Conservation (phyloP, 2,113 vertebrate species). For the Zosterops pallidus region DNA sequence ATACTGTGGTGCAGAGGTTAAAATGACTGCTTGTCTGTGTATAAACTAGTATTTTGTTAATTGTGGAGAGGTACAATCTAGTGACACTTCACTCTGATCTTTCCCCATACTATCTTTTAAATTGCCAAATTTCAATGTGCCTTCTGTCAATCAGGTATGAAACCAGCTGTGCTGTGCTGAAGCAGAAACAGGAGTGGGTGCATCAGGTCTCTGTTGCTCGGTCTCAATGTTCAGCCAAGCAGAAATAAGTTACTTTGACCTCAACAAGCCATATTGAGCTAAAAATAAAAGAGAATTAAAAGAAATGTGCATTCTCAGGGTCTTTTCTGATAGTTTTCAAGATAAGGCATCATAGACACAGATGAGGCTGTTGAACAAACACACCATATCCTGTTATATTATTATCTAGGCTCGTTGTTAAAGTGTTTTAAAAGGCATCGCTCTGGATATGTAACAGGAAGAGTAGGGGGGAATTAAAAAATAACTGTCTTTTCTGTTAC, state of each 20-base stretch:
- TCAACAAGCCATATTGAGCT: not conserved
- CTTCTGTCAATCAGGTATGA: not conserved
- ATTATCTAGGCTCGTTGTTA: not conserved
- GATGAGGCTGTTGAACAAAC: not conserved
- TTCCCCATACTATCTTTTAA: not conserved
- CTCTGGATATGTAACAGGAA: not conserved
- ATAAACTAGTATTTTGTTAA: not conserved
- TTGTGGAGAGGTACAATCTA: not conserved
- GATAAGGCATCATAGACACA: not conserved
- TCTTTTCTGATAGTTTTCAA: not conserved
- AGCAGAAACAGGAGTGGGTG: not conserved
- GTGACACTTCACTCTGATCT: not conserved
- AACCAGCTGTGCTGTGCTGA: not conserved
- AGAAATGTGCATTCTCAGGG: not conserved
- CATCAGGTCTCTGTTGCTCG: not conserved
- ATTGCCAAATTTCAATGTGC: not conserved
- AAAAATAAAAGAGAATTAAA: not conserved
- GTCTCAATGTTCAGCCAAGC: not conserved
- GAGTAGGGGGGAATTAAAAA: not conserved
- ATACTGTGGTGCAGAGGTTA: not conserved
- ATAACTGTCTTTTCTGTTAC: not conserved
- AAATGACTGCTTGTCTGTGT: not conserved
- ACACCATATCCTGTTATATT: not conserved
- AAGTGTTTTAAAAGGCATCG: not conserved
- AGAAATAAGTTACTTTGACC: not conserved